phyloP scores from a whole-genome alignment of 2,797 vertebrate species.

The Cottoperca gobio region DNA sequence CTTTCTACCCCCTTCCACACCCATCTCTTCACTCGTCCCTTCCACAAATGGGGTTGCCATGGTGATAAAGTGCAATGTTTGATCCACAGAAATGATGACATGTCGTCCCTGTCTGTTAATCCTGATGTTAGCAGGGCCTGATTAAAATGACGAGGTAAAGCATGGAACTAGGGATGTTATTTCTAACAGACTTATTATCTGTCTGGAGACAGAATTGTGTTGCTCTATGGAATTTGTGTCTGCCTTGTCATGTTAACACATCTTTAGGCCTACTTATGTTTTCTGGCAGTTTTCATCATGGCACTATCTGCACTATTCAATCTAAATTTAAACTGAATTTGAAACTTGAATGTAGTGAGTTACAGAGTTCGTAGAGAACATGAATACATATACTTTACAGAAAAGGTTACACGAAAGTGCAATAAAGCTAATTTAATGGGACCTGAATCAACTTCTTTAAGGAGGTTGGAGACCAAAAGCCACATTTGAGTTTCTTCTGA shows the following conservation, averaged over 20 bases:
- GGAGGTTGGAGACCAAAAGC: background rate
- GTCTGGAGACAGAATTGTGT: background rate
- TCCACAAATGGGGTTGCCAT: slow-evolving; percentile 48
- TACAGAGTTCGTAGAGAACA: background rate
- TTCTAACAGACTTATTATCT: background rate
- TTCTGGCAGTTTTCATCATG: background rate
- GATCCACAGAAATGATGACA: slow-evolving; percentile 66
- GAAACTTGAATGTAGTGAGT: background rate
- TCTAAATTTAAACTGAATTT: background rate
- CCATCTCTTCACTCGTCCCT: slow-evolving; percentile 14
- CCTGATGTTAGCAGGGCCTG: slow-evolving; percentile 1
- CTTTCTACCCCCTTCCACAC: too few relatives aligned
- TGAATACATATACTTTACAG: background rate
- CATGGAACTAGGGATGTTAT: slow-evolving; percentile 13
- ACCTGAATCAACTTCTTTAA: background rate
- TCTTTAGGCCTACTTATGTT: background rate
- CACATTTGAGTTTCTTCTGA: slow-evolving; percentile 22
- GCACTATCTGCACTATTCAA: background rate
- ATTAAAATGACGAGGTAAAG: background rate
- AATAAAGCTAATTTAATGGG: background rate
- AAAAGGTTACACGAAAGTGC: background rate
- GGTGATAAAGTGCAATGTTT: slow-evolving; percentile 60
- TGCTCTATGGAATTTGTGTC: background rate
- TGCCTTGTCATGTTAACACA: background rate
- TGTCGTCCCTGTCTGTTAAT: slow-evolving; percentile 36